Base-by-base conservation (phyloP, 2,888 invertebrate species). In the Branchipolynoe longqiensis region DNA sequence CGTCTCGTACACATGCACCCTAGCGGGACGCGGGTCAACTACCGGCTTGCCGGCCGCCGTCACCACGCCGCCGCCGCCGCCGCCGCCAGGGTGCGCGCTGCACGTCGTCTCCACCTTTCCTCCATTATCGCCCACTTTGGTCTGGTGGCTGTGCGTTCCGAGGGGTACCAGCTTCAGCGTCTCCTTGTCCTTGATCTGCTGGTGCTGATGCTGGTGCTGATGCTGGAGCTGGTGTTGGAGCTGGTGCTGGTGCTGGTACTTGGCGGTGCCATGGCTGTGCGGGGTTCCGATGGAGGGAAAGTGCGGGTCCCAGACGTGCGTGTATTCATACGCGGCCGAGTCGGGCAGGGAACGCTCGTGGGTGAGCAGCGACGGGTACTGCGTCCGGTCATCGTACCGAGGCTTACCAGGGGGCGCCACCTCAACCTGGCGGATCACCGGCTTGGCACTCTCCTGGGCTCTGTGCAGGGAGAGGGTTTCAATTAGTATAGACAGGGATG, bases 261-360 rank as follows among this genome's bases (percentile, higher is more conserved):
- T n/a, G n/a, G n/a, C n/a, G n/a, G n/a, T n/a, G n/a, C n/a, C n/a
- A n/a, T n/a, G n/a, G 62, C 28, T 62, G 1, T n/a, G 28, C n/a
- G 1, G 6, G 18, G 48, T 31, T 1, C 25, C 54, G 18, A 54
- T 8, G 41, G 64, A 40, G 22, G 59, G 69, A 31, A 69, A 48
- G 25, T 38, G n/a, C n/a, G 73, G 31, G 36, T 84, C 84, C 84
- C 84, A 84, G 3, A 84, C 69, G 36, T 84, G 84, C n/a, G 84
- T 84, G 41, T 84, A 84, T 54, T 84, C 84, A 54, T 62, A 84
- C 31, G 62, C 48, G 3, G 62, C 62, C 8, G 48, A n/a, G 0
- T 84, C 84, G 2, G 48, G 48, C 8, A 48, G 31, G n/a, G 22
- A 54, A 36, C 62, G 62, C 8, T 69, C 69, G 40, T 62, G 62